Conservation (phyloP, 2,113 vertebrate genomes). For the Phyllopteryx taeniolatus region DNA sequence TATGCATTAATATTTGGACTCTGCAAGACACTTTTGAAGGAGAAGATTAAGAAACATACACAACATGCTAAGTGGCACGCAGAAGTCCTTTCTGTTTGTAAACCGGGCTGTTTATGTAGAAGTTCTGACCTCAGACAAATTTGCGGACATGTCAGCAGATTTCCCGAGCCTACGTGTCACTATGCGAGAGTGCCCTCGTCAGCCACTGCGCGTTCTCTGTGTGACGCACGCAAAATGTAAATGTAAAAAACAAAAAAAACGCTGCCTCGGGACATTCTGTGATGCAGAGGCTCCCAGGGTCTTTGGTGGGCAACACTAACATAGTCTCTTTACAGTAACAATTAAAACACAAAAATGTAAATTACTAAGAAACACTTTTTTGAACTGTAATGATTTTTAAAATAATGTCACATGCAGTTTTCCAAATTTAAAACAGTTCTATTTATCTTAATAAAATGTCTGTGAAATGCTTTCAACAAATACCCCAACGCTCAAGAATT, state of each 20-base stretch:
- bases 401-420: neutral
- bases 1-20: neutral
- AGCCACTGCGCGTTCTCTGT: constrained; percentile 54
- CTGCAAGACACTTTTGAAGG: neutral
- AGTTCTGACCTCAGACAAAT: constrained; percentile 8
- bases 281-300: constrained; percentile 39
- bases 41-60: neutral
- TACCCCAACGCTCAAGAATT: too few species aligned
- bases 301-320: constrained; percentile 17
- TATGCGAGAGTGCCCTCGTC: constrained; percentile 46
- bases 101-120: neutral
- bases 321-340: neutral
- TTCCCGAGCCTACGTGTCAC: constrained; percentile 51
- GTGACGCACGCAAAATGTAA: constrained; percentile 53
- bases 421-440: too few species aligned
- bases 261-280: constrained; percentile 66
- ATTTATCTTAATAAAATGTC: too few species aligned
- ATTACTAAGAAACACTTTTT: neutral
- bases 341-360: neutral
- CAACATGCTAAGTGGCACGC: neutral
- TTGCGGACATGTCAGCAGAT: constrained; percentile 64
- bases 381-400: neutral
- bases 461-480: too few species aligned
- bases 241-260: constrained; percentile 39
- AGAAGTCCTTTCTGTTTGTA: neutral